A percentile compares a stretch with the other conserved stretches of the same genome.
Conservation (phyloP, 2,113 vertebrate genomes). For the Lamprotornis superbus region DNA sequence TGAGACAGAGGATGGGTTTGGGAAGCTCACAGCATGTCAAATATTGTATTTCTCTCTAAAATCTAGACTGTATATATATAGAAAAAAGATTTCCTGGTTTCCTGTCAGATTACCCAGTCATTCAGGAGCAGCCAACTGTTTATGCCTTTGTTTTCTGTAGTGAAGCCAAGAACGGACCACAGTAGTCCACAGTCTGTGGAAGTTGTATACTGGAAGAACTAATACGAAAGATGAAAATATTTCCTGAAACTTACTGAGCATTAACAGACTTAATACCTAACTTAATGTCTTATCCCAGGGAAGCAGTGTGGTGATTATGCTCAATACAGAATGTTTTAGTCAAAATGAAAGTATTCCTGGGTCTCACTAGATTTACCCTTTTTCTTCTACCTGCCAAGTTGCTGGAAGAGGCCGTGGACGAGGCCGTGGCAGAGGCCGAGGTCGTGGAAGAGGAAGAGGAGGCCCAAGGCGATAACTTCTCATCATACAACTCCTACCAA, state of each 20-base stretch:
- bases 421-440: slow-evolving; percentile 89
- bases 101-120: not conserved
- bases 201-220: not conserved
- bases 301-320: not conserved
- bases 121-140: not conserved
- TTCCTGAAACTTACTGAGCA: not conserved
- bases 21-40: not conserved
- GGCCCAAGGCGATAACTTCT: slow-evolving; percentile 89
- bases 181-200: not conserved
- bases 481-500: not conserved
- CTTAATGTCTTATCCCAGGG: not conserved
- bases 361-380: not conserved
- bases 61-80: not conserved
- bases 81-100: not conserved
- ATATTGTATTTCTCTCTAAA: not conserved
- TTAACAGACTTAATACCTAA: not conserved
- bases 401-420: slow-evolving; percentile 86
- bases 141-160: not conserved
- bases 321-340: not conserved
- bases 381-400: slow-evolving; percentile 73
- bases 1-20: not conserved
- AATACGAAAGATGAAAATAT: not conserved
- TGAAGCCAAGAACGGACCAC: not conserved
- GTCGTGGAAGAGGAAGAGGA: slow-evolving; percentile 91
- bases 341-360: not conserved